Evolutionary conservation across 1,140 invertebrate species (phyloP).

Genomic region (Eriocheir sinensis): DNA sequence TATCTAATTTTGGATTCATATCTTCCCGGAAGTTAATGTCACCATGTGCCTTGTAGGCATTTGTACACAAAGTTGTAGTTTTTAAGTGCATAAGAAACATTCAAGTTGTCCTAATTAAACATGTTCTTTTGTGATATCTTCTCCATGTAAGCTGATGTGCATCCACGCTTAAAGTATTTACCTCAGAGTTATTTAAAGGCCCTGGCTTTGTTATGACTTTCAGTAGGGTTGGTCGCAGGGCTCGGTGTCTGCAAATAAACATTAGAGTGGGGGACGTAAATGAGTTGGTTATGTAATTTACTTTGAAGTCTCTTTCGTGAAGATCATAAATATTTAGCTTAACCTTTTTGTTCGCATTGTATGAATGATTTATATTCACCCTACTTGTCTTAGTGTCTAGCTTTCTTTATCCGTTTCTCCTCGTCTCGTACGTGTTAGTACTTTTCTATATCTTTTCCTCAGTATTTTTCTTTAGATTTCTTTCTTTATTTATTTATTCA

Average conservation of each 20-base stretch:
- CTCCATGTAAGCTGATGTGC: not conserved
- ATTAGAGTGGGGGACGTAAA: not conserved
- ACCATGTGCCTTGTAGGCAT: too few relatives aligned
- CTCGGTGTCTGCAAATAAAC: not conserved
- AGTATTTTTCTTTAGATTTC: too few relatives aligned
- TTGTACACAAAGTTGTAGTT: too few relatives aligned
- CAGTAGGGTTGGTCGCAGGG: not conserved
- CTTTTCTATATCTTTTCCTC: too few relatives aligned
- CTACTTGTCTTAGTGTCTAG: too few relatives aligned
- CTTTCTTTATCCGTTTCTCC: not conserved
- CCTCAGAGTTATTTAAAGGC: not conserved
- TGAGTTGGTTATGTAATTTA: not conserved
- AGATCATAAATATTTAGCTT: not conserved
- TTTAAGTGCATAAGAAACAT: too few relatives aligned
- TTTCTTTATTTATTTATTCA: too few relatives aligned
- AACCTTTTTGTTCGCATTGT: not conserved
- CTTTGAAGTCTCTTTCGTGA: not conserved
- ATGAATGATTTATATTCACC: too few relatives aligned
- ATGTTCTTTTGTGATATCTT: too few relatives aligned
- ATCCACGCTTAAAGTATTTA: not conserved
- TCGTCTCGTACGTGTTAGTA: too few relatives aligned
- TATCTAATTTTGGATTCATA: not conserved
- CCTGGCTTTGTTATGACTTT: not conserved
- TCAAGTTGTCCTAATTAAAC: too few relatives aligned
- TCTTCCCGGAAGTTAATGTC: not conserved